Percentiles rank a stretch among this genome's conserved stretches.
These are phyloP conservation scores for Hylaeus anthracinus DNA, from an alignment of 1,140 invertebrate species.

Conservation along the genomic window DNA sequence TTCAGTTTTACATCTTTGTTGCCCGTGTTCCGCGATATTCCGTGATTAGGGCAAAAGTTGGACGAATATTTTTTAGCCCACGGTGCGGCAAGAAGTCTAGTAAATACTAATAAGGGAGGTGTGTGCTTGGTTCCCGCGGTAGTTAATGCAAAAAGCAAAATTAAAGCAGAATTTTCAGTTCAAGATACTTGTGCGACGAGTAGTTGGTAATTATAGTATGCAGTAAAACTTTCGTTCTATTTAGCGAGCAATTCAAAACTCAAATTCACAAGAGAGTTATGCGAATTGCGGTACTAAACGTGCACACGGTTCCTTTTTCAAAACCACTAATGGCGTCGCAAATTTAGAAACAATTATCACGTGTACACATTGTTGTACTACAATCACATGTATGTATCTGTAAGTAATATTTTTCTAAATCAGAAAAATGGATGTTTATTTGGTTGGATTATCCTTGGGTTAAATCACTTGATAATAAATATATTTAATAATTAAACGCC, in stretches of 20 bases:
- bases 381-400: too few species aligned
- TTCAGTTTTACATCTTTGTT: neutral
- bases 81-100: neutral
- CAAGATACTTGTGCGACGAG: neutral
- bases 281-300: too few species aligned
- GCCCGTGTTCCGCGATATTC: neutral
- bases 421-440: too few species aligned
- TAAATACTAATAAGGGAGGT: constrained; percentile 23
- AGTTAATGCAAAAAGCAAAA: constrained; percentile 21
- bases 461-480: too few species aligned
- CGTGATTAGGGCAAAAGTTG: neutral
- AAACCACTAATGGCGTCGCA: too few species aligned
- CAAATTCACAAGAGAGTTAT: too few species aligned
- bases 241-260: neutral
- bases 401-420: too few species aligned
- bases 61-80: constrained; percentile 2
- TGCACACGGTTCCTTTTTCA: too few species aligned
- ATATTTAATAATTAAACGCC: too few species aligned
- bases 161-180: constrained; percentile 19
- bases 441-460: too few species aligned
- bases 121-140: neutral
- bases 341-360: too few species aligned
- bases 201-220: neutral
- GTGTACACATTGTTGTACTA: too few species aligned
- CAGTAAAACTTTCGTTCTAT: neutral